Base-by-base conservation (phyloP, 2,797 vertebrate species). In the Coranthus polyacanthus region DNA sequence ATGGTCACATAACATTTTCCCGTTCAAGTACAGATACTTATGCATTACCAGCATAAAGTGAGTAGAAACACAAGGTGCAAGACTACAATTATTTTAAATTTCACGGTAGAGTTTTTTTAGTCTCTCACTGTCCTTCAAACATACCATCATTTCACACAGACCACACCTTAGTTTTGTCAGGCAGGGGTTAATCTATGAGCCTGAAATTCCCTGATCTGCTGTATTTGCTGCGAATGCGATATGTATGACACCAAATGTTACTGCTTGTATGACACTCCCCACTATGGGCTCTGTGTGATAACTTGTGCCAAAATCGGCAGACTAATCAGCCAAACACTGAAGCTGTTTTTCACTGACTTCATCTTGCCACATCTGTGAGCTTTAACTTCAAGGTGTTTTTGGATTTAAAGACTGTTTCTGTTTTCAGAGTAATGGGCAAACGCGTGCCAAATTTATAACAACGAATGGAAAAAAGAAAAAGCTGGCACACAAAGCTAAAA, bases 191-290 rank as follows among this genome's bases (percentile, higher is more conserved):
- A 70, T 52, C 26, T 61, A 26, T 65, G 55, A 47, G 36, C n/a
- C n/a, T n/a, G n/a, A n/a, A n/a, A n/a, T n/a, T 9, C 51, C 17
- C 37, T 47, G 51, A 66, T 59, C 54, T 56, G 26, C 34, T 68
- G 15, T 45, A 38, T 74, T 68, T 68, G 1, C 41, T 51, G 39
- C 32, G 39, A 45, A 57, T 34, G 32, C 21, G 21, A n/a, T 12
- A n/a, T 12, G 34, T 18, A 24, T 49, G 43, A 50, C 17, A 22
- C 11, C 4, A 43, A 73, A 58, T 62, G 45, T 56, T 29, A 26
- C n/a, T 42, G 24, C 12, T 24, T 52, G 65, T 68, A 34, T 62
- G 59, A 50, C 36, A 54, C 42, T 39, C 38, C 62, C 51, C 11
- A 17, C 42, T 45, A 21, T 63, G 26, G 42, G 17, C 39, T 38